These are phyloP conservation scores for Forbesichthys papilliferus DNA, from an alignment of 2,113 vertebrate genomes.

Conservation along the genomic window DNA sequence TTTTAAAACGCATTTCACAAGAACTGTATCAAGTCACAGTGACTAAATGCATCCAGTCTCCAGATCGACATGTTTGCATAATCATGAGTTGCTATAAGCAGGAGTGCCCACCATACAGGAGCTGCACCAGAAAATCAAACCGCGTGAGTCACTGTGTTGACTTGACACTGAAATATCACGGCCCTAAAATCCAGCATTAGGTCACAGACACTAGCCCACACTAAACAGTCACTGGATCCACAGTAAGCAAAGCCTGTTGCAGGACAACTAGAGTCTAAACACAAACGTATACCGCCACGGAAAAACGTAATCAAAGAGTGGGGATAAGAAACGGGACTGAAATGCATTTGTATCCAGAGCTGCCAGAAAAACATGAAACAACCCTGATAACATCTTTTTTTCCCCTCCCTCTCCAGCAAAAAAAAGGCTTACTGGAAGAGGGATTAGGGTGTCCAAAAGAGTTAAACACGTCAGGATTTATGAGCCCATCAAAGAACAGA, in stretches of 20 bases:
- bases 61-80: not conserved
- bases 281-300: not conserved
- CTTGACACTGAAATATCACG: slow-evolving; percentile 34
- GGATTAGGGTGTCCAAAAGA: slow-evolving; percentile 77
- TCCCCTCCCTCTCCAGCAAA: slow-evolving; percentile 36
- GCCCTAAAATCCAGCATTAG: slow-evolving; percentile 6
- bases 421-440: slow-evolving; percentile 77
- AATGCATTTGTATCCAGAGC: slow-evolving; percentile 27
- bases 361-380: slow-evolving; percentile 15
- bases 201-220: not conserved
- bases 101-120: slow-evolving; percentile 14
- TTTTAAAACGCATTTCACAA: not conserved
- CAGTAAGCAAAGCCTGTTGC: not conserved
- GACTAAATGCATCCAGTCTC: slow-evolving; percentile 1
- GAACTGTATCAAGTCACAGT: slow-evolving; percentile 3
- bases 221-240: not conserved
- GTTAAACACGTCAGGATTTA: slow-evolving; percentile 78
- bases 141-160: slow-evolving; percentile 55
- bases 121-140: slow-evolving; percentile 21
- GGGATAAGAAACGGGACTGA: slow-evolving; percentile 20
- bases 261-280: slow-evolving; percentile 1
- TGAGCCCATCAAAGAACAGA: slow-evolving; percentile 75
- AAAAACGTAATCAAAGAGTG: slow-evolving; percentile 14
- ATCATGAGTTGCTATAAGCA: not conserved
- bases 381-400: slow-evolving; percentile 55